phyloP scores from a whole-genome alignment of 2,888 invertebrate species.

The Parnassius mnemosyne region DNA sequence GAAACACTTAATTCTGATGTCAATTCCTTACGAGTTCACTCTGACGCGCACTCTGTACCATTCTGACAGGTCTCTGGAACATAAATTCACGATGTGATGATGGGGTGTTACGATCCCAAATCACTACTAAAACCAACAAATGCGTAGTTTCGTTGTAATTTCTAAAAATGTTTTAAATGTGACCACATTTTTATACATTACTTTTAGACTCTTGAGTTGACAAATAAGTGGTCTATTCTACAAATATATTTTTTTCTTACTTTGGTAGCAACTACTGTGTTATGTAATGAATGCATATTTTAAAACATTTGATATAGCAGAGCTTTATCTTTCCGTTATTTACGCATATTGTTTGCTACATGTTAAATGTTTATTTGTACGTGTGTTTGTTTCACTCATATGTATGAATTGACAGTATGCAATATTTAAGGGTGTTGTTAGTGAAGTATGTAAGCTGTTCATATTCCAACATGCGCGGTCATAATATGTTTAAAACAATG shows the following conservation, averaged over 20 bases:
- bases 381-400: slow-evolving; percentile 28
- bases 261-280: slow-evolving; percentile 11
- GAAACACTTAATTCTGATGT: slow-evolving; percentile 75
- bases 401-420: slow-evolving; percentile 68
- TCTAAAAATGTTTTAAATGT: slow-evolving; percentile 21
- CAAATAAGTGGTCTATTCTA: slow-evolving; percentile 2
- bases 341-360: not conserved
- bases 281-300: slow-evolving; percentile 5
- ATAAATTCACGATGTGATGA: slow-evolving; percentile 75
- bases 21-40: slow-evolving; percentile 89
- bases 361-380: slow-evolving; percentile 21
- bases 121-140: slow-evolving; percentile 20
- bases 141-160: not conserved
- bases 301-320: slow-evolving; percentile 1
- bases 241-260: slow-evolving; percentile 1
- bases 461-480: slow-evolving; percentile 58
- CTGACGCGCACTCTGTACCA: slow-evolving; percentile 92
- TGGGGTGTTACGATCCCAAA: slow-evolving; percentile 57
- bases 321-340: slow-evolving; percentile 6
- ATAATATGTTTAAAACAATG: slow-evolving; percentile 58
- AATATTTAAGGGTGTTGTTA: slow-evolving; percentile 73
- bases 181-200: slow-evolving; percentile 12
- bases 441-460: slow-evolving; percentile 49
- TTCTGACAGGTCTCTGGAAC: slow-evolving; percentile 85
- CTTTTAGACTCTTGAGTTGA: not conserved